Evolutionary conservation across 2,113 vertebrate species (phyloP), one percentile per base, ranked within the genome.

Genomic region (Entomyzon cyanotis): DNA sequence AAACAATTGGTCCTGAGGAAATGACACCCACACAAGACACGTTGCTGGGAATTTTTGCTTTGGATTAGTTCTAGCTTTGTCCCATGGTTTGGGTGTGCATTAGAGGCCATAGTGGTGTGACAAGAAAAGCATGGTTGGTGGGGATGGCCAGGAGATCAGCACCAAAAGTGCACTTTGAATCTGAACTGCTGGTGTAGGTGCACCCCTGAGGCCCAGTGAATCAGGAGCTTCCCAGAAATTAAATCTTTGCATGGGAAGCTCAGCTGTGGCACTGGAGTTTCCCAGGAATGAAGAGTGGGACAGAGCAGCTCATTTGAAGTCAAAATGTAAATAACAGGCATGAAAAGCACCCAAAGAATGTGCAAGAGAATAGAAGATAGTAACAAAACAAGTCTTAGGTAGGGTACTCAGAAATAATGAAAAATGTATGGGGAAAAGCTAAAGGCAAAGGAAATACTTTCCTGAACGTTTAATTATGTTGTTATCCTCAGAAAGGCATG

Each of bases 321-420:
- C 21, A 71, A 68, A 69, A 84, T 49, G 62, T 76, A 89, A 95
- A 28, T 76, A 85, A 41, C 10, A 76, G 31, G 58, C n/a, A 76
- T 3, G 31, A 76, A 56, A 96, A 85, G 74, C 82, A 90, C 84
- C n/a, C 71, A 60, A 78, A 94, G 74, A 96, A 93, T 71, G 60
- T 76, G 24, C 17, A 56, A 70, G 77, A 87, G 74, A 94, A 81
- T 23, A 89, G 60, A 91, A 79, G 67, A 73, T 18, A 52, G 35
- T 37, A 78, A 76, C 37, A 90, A 90, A 78, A 64, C 10, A 90
- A 90, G 17, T 87, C 52, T 47, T 89, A 74, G 33, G 21, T 81
- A 42, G 42, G 12, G 30, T 82, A 64, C 35, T 87, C 21, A 68
- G 47, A 89, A 93, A 60, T 63, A 60, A 78, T 67, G 67, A 53